Evolutionary conservation across 2,888 invertebrate species (phyloP).

Genomic region (Brachypalpus laphriformis): DNA sequence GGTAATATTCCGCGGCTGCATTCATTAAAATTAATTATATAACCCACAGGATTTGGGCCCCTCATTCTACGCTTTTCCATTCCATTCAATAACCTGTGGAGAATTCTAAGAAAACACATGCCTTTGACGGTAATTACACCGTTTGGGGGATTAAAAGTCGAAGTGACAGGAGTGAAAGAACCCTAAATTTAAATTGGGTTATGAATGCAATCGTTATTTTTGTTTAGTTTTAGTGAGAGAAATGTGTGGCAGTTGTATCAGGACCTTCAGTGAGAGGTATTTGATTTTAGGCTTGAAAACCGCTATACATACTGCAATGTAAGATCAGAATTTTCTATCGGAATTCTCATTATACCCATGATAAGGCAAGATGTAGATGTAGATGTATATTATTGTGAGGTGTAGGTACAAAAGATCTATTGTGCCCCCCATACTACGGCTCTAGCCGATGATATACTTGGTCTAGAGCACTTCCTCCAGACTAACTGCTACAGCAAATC

Average conservation of each 20-base stretch:
- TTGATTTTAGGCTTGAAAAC: too few relatives aligned
- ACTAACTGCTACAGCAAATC: too few relatives aligned
- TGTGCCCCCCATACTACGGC: too few relatives aligned
- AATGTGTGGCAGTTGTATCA: too few relatives aligned
- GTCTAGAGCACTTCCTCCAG: too few relatives aligned
- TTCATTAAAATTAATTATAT: slow-evolving; percentile 62
- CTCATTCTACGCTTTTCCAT: neutral
- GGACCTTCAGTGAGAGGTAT: neutral
- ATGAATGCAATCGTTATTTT: neutral
- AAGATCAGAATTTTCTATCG: too few relatives aligned
- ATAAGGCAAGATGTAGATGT: too few relatives aligned
- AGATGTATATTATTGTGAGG: too few relatives aligned
- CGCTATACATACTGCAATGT: too few relatives aligned
- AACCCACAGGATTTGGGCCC: slow-evolving; percentile 18
- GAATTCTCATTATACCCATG: too few relatives aligned
- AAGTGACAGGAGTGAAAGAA: slow-evolving; percentile 18
- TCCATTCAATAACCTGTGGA: neutral
- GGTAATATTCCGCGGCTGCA: slow-evolving; percentile 35
- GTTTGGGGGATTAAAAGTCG: neutral
- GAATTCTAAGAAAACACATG: slow-evolving; percentile 8
- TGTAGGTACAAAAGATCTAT: too few relatives aligned
- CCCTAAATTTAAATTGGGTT: slow-evolving; percentile 10
- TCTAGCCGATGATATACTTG: too few relatives aligned
- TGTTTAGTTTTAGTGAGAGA: neutral
- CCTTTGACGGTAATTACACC: slow-evolving; percentile 24